Evolutionary conservation across 2,888 invertebrate genomes (phyloP).

Genomic region (Urechis unicinctus): DNA sequence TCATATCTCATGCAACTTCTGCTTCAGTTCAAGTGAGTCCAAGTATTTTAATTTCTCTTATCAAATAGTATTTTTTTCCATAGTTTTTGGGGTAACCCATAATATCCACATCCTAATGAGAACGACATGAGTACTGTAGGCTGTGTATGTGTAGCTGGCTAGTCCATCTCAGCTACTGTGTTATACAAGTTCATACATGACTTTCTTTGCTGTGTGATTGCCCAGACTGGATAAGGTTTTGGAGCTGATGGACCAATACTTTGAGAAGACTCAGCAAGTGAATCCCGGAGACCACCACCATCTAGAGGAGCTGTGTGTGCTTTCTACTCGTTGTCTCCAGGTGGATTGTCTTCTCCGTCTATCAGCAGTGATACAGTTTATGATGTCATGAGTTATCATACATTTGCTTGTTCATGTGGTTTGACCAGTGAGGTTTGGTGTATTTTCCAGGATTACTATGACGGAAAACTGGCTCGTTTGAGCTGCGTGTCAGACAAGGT

Average conservation of each 20-base stretch:
- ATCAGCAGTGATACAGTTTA: too few relatives aligned
- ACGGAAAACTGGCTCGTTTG: too few relatives aligned
- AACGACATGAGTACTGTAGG: too few relatives aligned
- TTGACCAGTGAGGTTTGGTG: neutral
- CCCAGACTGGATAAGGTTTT: conserved; percentile 23
- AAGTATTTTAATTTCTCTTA: too few relatives aligned
- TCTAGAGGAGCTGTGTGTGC: conserved; percentile 23
- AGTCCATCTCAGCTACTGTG: neutral
- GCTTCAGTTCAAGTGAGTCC: conserved; percentile 28
- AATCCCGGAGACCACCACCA: too few relatives aligned
- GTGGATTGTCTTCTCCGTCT: conserved; percentile 19
- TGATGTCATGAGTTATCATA: neutral
- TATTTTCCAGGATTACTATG: conserved; percentile 12
- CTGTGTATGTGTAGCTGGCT: neutral
- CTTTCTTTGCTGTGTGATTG: conserved; percentile 17
- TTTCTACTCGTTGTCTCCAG: conserved; percentile 32
- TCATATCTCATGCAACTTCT: conserved; percentile 36
- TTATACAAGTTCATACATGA: neutral
- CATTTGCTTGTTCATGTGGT: neutral
- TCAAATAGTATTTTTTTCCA: too few relatives aligned
- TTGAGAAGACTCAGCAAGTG: conserved; percentile 22
- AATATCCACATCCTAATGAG: too few relatives aligned
- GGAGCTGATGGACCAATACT: conserved; percentile 25
- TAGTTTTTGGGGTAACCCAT: too few relatives aligned
- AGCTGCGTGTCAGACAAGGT: too few relatives aligned